These are phyloP conservation scores for Synergus gifuensis DNA, from an alignment of 2,888 invertebrate species.

Conservation along the genomic window DNA sequence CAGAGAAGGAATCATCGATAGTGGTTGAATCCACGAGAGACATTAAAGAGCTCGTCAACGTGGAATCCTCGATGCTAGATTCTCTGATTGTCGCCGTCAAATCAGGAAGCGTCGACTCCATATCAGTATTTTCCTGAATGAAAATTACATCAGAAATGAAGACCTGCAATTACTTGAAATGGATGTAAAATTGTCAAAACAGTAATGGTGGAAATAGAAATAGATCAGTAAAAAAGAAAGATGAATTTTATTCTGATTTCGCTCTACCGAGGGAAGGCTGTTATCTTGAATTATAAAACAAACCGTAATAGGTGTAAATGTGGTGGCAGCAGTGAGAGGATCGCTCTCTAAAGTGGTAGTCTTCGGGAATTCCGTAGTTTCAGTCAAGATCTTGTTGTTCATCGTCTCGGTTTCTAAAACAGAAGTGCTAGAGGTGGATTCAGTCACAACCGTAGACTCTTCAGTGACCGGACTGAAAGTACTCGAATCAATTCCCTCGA, in stretches of 20 bases:
- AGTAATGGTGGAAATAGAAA: neutral
- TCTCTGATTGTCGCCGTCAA: conserved; percentile 47
- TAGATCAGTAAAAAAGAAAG: neutral
- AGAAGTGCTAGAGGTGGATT: conserved; percentile 54
- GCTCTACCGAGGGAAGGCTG: too few species aligned
- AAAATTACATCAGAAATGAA: conserved; percentile 10
- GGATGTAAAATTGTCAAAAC: neutral
- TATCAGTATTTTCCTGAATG: conserved; percentile 36
- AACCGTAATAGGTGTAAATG: conserved; percentile 44
- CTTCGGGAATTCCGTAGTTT: conserved; percentile 66
- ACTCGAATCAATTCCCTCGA: conserved; percentile 57
- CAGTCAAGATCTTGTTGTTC: conserved; percentile 73
- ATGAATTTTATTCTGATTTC: neutral
- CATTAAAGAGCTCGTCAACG: conserved; percentile 51
- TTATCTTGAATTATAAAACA: neutral
- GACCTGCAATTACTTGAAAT: conserved; percentile 1
- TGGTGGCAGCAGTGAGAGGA: conserved; percentile 55
- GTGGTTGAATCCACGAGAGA: conserved; percentile 57
- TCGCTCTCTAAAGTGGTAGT: conserved; percentile 59
- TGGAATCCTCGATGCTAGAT: conserved; percentile 49
- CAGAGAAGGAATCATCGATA: conserved; percentile 57
- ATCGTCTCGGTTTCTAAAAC: conserved; percentile 68
- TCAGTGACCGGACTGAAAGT: conserved; percentile 46
- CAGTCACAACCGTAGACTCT: conserved; percentile 52
- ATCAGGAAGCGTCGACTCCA: conserved; percentile 46